A percentile compares a stretch with the other conserved stretches of the same genome.
These are phyloP conservation scores for Rhabdomys dilectus DNA, from an alignment of 2,113 vertebrate genomes.

Conservation along the genomic window DNA sequence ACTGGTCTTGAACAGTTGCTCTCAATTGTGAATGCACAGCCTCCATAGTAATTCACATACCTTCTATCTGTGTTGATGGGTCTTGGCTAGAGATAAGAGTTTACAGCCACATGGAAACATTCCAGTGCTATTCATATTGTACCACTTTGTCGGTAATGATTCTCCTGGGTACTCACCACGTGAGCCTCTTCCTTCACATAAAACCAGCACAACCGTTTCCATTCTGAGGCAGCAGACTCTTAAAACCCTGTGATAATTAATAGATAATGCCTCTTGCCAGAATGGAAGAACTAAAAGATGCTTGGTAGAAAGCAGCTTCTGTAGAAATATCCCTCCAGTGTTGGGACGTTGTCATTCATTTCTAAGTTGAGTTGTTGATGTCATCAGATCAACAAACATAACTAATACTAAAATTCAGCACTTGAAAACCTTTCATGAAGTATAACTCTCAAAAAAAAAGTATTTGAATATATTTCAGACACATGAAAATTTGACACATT, in stretches of 20 bases:
- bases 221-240: constrained; percentile 76
- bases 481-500: constrained; percentile 64
- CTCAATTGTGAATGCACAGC: constrained; percentile 64
- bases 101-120: constrained; percentile 63
- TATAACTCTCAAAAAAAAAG: constrained; percentile 64
- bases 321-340: constrained; percentile 23
- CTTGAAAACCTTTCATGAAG: constrained; percentile 35
- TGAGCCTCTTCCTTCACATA: constrained; percentile 69
- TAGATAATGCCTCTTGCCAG: constrained; percentile 65
- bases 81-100: constrained; percentile 73
- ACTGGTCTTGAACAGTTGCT: constrained; percentile 57
- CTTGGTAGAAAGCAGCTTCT: constrained; percentile 66
- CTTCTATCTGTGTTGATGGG: constrained; percentile 74
- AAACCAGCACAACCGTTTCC: constrained; percentile 75
- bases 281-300: constrained; percentile 76
- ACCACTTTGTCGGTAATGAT: constrained; percentile 66
- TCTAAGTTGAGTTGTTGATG: constrained; percentile 53
- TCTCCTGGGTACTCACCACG: constrained; percentile 74
- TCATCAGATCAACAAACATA: constrained; percentile 26
- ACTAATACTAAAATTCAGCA: constrained; percentile 46
- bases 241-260: constrained; percentile 79
- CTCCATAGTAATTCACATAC: constrained; percentile 57
- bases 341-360: not conserved
- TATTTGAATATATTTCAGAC: constrained; percentile 66
- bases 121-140: constrained; percentile 68